Evolutionary conservation across 2,797 vertebrate species (phyloP), one percentile per base, ranked within the genome.

Genomic region (Hydrolagus colliei): DNA sequence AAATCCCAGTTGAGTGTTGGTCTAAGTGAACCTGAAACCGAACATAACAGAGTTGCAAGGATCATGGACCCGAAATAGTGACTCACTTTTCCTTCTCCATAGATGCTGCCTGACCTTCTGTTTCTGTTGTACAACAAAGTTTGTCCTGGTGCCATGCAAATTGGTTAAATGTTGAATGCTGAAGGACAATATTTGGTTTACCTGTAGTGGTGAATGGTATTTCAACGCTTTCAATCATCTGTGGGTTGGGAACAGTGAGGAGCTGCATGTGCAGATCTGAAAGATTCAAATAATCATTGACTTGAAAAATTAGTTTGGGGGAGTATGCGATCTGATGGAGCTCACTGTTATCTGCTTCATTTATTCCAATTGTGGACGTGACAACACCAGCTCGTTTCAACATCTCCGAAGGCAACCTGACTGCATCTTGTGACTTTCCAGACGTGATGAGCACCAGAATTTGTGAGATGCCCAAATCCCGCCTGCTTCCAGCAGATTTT

Each of bases 301-400:
- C 79, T 35, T 2, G 67, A 67, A 84, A 84, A 35, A 71, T 12
- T 10, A 84, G 71, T 68, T 67, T 84, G 35, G 79, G 79, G 32
- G 67, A 63, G 71, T 68, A 68, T 41, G 86, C 86, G 16, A 80
- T 80, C 86, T 86, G 52, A 52, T 86, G 62, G 14, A 86, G 18
- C 77, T 86, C 35, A 2, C 20, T 63, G 35, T 27, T 11, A 11
- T 77, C 74, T 12, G 77, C 35, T 20, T 85, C 27, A 0, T 9
- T 61, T 2, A 84, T 76, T 32, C 86, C 86, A 10, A 86, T 62
- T 2, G 86, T 75, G 4, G 67, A 85, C 16, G 78, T 72, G 22
- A 80, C 63, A 4, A 86, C 67, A 11, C 73, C 86, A 72, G 68
- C 68, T 71, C 79, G 79, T 10, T 84, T 84, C 62, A 84, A 9